These are phyloP conservation scores for Pseudomyrmex gracilis DNA, from an alignment of 1,140 invertebrate species.

Conservation along the genomic window DNA sequence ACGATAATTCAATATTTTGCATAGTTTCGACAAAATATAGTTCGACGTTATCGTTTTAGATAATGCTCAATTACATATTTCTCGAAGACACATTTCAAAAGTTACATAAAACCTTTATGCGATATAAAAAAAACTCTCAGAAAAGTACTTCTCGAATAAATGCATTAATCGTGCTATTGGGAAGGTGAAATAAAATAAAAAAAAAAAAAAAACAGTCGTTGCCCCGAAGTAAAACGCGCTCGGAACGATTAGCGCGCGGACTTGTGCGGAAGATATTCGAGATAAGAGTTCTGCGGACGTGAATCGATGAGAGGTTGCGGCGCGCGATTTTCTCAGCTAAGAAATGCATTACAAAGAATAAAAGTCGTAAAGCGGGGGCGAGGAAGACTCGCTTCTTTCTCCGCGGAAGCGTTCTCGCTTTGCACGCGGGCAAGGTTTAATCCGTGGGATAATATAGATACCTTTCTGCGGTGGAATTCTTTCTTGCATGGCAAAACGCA, in stretches of 20 bases:
- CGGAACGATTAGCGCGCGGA: neutral
- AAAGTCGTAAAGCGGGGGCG: constrained; percentile 4
- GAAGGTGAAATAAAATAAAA: neutral
- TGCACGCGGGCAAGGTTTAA: constrained; percentile 17
- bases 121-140: neutral
- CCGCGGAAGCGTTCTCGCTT: neutral
- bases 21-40: too few species aligned
- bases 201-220: constrained; percentile 12
- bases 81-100: neutral
- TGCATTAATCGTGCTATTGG: neutral
- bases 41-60: too few species aligned
- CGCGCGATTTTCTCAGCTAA: neutral
- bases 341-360: constrained; percentile 38
- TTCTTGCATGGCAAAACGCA: neutral
- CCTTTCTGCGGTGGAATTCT: constrained; percentile 21
- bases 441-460: constrained; percentile 31
- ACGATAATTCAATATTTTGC: neutral
- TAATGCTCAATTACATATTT: neutral
- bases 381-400: neutral
- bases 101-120: neutral
- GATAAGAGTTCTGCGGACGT: neutral
- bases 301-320: neutral
- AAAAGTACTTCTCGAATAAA: too few species aligned
- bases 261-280: neutral
- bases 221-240: neutral